Conservation (phyloP, 2,113 vertebrate genomes). For the Diphyllodes magnificus region DNA sequence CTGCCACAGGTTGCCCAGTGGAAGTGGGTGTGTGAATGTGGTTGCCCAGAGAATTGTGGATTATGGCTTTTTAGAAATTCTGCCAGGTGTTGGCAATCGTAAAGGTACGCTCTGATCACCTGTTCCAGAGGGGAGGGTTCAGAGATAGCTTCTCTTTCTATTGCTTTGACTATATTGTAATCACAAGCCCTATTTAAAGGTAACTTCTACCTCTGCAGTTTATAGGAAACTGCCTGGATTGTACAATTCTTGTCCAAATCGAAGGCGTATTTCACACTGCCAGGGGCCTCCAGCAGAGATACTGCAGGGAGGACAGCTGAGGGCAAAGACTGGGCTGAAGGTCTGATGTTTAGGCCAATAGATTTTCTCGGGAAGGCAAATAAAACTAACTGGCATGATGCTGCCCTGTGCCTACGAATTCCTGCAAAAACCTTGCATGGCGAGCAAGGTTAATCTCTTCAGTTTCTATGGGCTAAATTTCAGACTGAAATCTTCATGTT, state of each 20-base stretch:
- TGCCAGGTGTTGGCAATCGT: background rate
- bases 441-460: background rate
- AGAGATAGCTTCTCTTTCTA: background rate
- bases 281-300: background rate
- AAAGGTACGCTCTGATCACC: background rate
- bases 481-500: background rate
- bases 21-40: background rate
- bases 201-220: background rate
- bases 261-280: background rate
- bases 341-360: background rate
- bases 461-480: background rate
- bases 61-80: background rate
- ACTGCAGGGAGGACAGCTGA: background rate
- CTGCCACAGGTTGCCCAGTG: background rate
- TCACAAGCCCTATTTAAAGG: background rate
- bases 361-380: background rate
- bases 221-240: background rate
- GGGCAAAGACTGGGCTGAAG: background rate
- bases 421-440: background rate
- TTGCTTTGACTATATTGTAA: background rate
- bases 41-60: background rate
- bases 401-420: background rate
- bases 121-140: background rate
- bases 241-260: background rate
- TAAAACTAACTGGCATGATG: background rate